These are phyloP conservation scores for Temnothorax curvispinosus DNA, from an alignment of 1,140 invertebrate species.

Conservation along the genomic window DNA sequence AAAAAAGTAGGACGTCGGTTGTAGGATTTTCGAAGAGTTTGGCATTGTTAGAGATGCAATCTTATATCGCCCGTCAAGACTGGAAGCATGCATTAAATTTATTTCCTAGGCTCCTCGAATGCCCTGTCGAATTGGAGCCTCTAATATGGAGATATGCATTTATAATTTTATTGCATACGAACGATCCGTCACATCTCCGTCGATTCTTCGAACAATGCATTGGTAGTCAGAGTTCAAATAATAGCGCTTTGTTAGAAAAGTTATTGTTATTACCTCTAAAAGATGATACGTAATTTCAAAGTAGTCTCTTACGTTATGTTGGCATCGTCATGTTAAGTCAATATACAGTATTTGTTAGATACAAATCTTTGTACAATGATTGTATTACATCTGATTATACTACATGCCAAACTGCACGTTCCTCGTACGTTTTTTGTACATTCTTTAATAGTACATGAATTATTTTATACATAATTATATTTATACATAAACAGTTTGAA, in stretches of 20 bases:
- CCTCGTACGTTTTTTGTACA: not conserved
- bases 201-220: slow-evolving; percentile 23
- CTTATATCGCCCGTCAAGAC: slow-evolving; percentile 30
- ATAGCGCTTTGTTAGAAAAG: not conserved
- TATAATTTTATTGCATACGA: slow-evolving; percentile 28
- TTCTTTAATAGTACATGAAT: not conserved
- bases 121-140: slow-evolving; percentile 26
- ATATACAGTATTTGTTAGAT: slow-evolving; percentile 20
- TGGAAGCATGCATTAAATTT: slow-evolving; percentile 31
- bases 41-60: slow-evolving; percentile 27
- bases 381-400: slow-evolving; percentile 22
- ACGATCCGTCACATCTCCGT: slow-evolving; percentile 28
- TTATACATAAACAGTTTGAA: not conserved
- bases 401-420: not conserved
- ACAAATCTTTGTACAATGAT: slow-evolving; percentile 46
- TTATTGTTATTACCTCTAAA: slow-evolving; percentile 26
- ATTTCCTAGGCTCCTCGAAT: slow-evolving; percentile 20
- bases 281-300: not conserved
- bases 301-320: not conserved
- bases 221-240: not conserved
- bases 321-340: not conserved
- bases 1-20: not conserved
- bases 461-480: slow-evolving; percentile 30
- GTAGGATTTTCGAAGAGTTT: slow-evolving; percentile 40
- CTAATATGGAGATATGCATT: slow-evolving; percentile 25